Evolutionary conservation across 1,140 invertebrate genomes (phyloP), one percentile per base, ranked within the genome.

Genomic region (Andricus grossulariae): DNA sequence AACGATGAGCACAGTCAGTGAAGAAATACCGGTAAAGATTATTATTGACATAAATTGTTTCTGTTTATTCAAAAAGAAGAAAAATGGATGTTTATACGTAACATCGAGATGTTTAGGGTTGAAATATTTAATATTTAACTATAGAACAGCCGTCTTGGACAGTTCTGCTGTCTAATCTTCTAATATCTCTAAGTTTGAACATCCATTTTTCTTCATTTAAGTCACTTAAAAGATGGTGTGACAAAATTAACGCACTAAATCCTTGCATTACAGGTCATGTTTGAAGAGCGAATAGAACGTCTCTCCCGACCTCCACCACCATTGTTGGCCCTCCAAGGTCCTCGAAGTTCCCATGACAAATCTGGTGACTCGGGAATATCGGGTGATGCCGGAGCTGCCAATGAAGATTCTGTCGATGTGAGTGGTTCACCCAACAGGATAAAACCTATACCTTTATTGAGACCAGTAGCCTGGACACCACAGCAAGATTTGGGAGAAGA

Each of bases 311-410:
- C 92, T 18, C 91, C 91, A 19, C 93, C 93, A 12, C 92, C 91
- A 11, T 88, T 90, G 25, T 80, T 87, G n/a, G 78, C 90, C n/a
- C 83, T 84, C 19, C 74, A 89, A 4, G 89, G 89, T 11, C 89
- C 86, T 5, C 82, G 91, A 7, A 91, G 89, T 54, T 90, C 86
- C 50, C 90, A 92, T 54, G 95, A 96, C 83, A 95, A 95, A 85
- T 95, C 95, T 2, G 95, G 95, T 0, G 96, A 97, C 88, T 96
- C 95, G 0, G 96, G 95, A 0, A 96, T 96, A 78, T 96, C 95
- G 2, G 95, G 94, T 3, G 95, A 96, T 87, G 93, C 93, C 6
- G 93, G 93, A 75, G 93, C 93, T 10, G 77, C 57, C 1, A 90
- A 90, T 55, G 90, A 90, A 8, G 90, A 90, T 45, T 88, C 87